Evolutionary conservation across 2,113 vertebrate species (phyloP).

Genomic region (Dryoscopus gambensis): DNA sequence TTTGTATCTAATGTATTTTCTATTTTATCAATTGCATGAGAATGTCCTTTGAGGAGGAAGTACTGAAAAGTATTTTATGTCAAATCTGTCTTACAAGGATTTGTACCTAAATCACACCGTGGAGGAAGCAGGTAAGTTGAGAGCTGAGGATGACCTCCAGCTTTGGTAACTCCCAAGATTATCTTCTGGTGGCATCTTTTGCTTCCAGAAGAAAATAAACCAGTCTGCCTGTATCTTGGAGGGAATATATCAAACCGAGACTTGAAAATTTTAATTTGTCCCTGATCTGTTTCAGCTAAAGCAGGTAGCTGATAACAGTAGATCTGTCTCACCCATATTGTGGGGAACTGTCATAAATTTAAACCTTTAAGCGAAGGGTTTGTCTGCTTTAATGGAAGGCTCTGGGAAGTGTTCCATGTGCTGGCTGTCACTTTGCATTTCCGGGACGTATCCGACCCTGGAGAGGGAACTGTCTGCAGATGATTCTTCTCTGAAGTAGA

Average conservation of each 20-base stretch:
- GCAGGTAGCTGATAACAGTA: background rate
- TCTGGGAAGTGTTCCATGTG: background rate
- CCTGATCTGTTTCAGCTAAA: background rate
- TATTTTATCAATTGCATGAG: background rate
- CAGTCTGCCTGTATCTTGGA: background rate
- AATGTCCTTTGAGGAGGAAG: background rate
- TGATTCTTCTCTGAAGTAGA: background rate
- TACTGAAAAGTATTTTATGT: background rate
- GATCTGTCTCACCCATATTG: background rate
- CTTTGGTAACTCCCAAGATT: background rate
- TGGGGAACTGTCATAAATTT: conserved; percentile 10
- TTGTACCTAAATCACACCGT: background rate
- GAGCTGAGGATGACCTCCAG: conserved; percentile 17
- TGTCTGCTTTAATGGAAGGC: background rate
- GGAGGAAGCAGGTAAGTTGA: background rate
- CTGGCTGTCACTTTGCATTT: conserved; percentile 27
- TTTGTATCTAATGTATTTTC: background rate
- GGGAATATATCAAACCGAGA: background rate
- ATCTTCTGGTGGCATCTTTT: background rate
- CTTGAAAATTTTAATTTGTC: conserved; percentile 1
- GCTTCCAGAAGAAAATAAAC: background rate
- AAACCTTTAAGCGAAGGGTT: conserved; percentile 16
- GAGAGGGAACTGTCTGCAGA: background rate
- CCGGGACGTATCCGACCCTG: background rate
- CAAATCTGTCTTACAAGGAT: background rate